Percentiles rank a stretch among this genome's conserved stretches.
Evolutionary conservation across 2,888 invertebrate genomes (phyloP).

Genomic region (Agapetus fuscipes): DNA sequence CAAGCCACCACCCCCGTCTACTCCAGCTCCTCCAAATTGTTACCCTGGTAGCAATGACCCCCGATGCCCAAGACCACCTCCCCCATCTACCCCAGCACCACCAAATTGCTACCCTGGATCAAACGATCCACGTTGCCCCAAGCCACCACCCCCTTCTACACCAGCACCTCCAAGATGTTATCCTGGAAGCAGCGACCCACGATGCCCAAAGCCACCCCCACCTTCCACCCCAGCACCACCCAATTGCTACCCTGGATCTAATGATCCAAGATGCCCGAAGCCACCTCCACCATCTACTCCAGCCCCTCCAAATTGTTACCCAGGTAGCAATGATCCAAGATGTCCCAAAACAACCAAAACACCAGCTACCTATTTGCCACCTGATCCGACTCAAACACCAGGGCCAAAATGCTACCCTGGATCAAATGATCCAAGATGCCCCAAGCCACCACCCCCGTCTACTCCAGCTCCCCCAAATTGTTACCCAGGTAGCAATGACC

Average conservation of each 20-base stretch:
- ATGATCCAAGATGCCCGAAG: conserved; percentile 23
- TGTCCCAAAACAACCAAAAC: conserved; percentile 20
- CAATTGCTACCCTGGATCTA: conserved; percentile 25
- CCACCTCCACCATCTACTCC: not conserved
- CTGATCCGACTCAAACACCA: conserved; percentile 6
- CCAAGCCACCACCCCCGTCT: conserved; percentile 23
- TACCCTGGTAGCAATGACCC: conserved; percentile 35
- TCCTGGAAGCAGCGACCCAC: conserved; percentile 24
- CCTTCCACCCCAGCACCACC: conserved; percentile 8
- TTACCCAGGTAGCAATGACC: conserved; percentile 29
- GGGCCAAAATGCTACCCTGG: conserved; percentile 27
- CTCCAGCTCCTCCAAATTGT: conserved; percentile 27
- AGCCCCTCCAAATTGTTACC: conserved; percentile 25
- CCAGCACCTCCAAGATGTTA: conserved; percentile 23
- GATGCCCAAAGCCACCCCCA: conserved; percentile 7
- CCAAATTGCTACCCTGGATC: conserved; percentile 6
- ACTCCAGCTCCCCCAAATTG: no score
- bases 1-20: conserved; percentile 12
- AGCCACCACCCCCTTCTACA: conserved; percentile 7
- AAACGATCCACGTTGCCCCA: conserved; percentile 24
- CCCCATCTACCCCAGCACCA: conserved; percentile 9
- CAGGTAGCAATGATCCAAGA: conserved; percentile 23
- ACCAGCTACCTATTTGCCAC: conserved; percentile 17
- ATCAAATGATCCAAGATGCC: conserved; percentile 27
- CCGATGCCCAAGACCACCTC: conserved; percentile 22